phyloP scores from a whole-genome alignment of 2,888 invertebrate genomes.

The Pasiphila rectangulata region DNA sequence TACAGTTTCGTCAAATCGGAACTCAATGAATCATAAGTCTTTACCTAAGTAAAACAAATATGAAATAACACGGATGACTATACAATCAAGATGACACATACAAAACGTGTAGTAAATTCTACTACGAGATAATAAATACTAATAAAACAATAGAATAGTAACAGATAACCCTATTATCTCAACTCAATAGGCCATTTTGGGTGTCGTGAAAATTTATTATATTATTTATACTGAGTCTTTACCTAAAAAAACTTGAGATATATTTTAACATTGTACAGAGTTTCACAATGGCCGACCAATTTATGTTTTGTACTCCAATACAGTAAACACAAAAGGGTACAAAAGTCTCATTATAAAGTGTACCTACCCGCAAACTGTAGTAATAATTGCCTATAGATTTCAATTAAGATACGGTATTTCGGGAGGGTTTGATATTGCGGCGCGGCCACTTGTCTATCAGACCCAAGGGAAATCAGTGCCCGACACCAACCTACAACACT shows the following conservation, averaged over 20 bases:
- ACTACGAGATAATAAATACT: neutral
- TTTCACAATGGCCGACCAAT: no score
- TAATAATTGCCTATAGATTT: conserved; percentile 55
- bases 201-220: neutral
- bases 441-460: conserved; percentile 49
- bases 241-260: no score
- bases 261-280: no score
- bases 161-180: conserved; percentile 1
- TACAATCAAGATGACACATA: conserved; percentile 7
- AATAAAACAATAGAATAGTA: neutral
- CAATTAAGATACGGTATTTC: conserved; percentile 54
- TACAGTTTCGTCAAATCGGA: no score
- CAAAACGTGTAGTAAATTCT: neutral
- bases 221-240: no score
- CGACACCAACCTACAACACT: conserved; percentile 19
- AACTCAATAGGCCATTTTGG: neutral
- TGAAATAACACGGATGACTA: conserved; percentile 15
- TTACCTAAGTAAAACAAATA: conserved; percentile 38
- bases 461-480: conserved; percentile 58
- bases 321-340: no score
- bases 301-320: no score
- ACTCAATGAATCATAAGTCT: conserved; percentile 16
- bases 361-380: conserved; percentile 2
- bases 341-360: no score
- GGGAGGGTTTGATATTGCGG: conserved; percentile 38